Conservation (phyloP, 35 echinoderm and acorn worm species). For the Stichopus chloronotus region DNA sequence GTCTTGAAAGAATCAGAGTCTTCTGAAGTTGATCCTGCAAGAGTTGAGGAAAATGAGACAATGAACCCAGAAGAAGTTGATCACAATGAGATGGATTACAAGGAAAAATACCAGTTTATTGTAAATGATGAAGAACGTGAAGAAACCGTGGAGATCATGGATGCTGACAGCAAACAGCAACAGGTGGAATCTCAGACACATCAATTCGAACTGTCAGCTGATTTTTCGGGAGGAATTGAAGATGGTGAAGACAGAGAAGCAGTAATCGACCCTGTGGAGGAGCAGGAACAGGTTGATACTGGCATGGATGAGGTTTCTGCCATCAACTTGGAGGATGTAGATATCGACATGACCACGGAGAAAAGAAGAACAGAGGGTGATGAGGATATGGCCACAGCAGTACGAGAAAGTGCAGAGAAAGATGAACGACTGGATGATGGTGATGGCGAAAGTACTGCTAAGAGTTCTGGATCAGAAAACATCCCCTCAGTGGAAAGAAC, state of each 20-base stretch:
- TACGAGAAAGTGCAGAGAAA: background rate
- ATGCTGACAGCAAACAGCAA: background rate
- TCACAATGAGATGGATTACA: slow-evolving; percentile 42
- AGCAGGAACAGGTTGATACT: background rate
- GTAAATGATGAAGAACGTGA: background rate
- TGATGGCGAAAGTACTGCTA: too few relatives aligned
- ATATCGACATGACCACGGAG: background rate
- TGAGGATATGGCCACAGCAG: background rate
- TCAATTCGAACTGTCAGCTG: background rate
- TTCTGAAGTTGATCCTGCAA: background rate
- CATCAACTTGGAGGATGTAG: background rate
- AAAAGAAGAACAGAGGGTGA: background rate
- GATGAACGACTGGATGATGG: background rate
- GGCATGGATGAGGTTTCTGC: background rate
- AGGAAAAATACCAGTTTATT: background rate
- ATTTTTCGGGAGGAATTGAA: background rate
- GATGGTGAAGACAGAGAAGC: background rate
- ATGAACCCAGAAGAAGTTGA: background rate
- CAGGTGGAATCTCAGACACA: background rate
- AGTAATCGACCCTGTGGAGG: background rate
- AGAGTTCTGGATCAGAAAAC: too few relatives aligned
- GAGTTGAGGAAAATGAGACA: background rate
- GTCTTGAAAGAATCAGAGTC: background rate
- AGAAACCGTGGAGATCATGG: background rate
- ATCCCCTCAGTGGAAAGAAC: background rate